Evolutionary conservation across 2,797 vertebrate species (phyloP), one percentile per base, ranked within the genome.

Genomic region (Iguana delicatissima): DNA sequence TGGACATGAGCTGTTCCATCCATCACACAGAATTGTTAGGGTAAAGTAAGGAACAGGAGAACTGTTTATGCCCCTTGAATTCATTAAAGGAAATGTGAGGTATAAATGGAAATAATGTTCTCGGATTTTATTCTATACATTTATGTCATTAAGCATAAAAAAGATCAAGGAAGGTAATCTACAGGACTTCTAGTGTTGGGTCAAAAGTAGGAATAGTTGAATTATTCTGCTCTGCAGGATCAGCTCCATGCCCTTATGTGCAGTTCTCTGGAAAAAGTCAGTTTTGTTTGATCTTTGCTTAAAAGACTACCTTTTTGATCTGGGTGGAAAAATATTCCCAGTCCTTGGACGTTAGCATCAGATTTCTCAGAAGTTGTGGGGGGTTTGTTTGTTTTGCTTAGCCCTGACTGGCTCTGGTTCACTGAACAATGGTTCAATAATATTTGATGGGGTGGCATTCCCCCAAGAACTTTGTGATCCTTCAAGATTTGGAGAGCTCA

Each of bases 381-480:
- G 13, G 5, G 18, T 29, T 67, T 32, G 16, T 72, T 85, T 85
- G 16, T 76, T 38, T 76, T 86, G 18, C 29, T 69, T 22, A 73
- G 29, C 26, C 52, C 26, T 42, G 57, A 73, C 87, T 73, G 55
- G 59, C 52, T 5, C 50, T 73, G 26, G 18, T 59, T 89, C 10
- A 52, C 50, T 55, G 59, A 80, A 80, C 59, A 84, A 38, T 57
- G n/a, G 59, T 67, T 80, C 24, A 22, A n/a, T 79, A 35, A 67
- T 67, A n/a, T 85, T 85, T 55, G 69, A 26, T 89, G 55, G 57
- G 20, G n/a, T 89, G 81, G 88, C 35, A 50, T 59, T 74, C 88
- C 29, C 84, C 88, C 88, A 76, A 46, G 88, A 62, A 84, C 67
- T 89, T 55, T 38, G 62, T 29, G 79, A 72, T 59, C 35, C 67